Conservation (phyloP, 2,888 invertebrate species). For the Stenolophus ochropezus region DNA sequence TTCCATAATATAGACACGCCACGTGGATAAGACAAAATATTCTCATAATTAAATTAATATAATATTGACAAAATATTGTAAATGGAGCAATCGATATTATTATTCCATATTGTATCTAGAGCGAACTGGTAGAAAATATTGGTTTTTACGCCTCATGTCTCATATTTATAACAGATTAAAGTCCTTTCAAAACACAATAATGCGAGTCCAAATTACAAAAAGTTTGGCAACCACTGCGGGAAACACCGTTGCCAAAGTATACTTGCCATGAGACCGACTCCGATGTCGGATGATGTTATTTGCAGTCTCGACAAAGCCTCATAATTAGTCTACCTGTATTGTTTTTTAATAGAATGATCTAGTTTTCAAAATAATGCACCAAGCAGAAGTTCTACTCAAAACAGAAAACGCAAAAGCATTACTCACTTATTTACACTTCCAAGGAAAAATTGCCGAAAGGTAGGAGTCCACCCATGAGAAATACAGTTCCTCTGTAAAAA, state of each 20-base stretch:
- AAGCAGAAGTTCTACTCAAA: background rate
- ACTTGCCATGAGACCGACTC: slow-evolving; percentile 23
- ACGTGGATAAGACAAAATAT: too few species aligned
- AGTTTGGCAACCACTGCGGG: slow-evolving; percentile 12
- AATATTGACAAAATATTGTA: too few species aligned
- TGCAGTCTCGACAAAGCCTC: slow-evolving; percentile 26
- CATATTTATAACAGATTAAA: background rate
- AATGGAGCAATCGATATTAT: too few species aligned
- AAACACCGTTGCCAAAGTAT: slow-evolving; percentile 32
- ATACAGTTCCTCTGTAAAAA: background rate
- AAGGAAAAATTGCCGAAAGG: background rate
- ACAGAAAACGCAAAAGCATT: background rate
- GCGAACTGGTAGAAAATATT: background rate
- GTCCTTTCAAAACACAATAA: background rate
- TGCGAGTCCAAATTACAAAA: slow-evolving; percentile 5
- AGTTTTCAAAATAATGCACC: slow-evolving; percentile 35
- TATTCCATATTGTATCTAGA: background rate
- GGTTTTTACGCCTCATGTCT: background rate
- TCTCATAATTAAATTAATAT: too few species aligned
- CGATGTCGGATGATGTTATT: slow-evolving; percentile 30
- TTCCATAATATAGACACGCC: too few species aligned
- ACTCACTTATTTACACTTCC: background rate
- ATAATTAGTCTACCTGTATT: slow-evolving; percentile 45
- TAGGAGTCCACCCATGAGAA: slow-evolving; percentile 1
- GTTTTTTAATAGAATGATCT: slow-evolving; percentile 35